These are phyloP conservation scores for Heterodera schachtii DNA, from an alignment of 1,140 invertebrate genomes.

Conservation along the genomic window DNA sequence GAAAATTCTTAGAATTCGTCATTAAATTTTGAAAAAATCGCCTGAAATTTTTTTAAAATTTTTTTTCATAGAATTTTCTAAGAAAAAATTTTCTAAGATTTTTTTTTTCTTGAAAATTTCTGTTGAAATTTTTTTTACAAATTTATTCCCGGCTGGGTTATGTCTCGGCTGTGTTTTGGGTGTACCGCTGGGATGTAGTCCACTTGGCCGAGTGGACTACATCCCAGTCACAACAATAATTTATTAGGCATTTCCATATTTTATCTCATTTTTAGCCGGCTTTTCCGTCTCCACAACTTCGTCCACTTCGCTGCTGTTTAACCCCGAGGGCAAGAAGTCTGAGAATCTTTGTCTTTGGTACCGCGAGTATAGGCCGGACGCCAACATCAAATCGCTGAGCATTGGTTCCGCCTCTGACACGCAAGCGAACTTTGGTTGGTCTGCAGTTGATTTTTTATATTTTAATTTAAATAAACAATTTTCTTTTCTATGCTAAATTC, in stretches of 20 bases:
- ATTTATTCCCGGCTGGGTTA: neutral
- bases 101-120: no score
- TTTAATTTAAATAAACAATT: no score
- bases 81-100: no score
- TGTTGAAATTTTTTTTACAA: no score
- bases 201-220: no score
- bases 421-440: slow-evolving; percentile 21
- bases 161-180: no score
- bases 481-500: neutral
- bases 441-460: no score
- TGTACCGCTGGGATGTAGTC: no score
- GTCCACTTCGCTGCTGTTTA: slow-evolving; percentile 15
- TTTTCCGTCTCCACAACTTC: slow-evolving; percentile 35
- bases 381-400: slow-evolving; percentile 46
- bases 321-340: slow-evolving; percentile 40
- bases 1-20: no score
- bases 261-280: slow-evolving; percentile 45
- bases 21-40: no score
- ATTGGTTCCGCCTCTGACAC: slow-evolving; percentile 14
- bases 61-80: no score
- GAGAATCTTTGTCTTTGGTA: slow-evolving; percentile 53
- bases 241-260: neutral
- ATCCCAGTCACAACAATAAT: slow-evolving; percentile 6
- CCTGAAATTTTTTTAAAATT: no score
- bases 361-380: slow-evolving; percentile 25